Evolutionary conservation across 1,140 invertebrate species (phyloP).

Genomic region (Eufriesea mexicana): DNA sequence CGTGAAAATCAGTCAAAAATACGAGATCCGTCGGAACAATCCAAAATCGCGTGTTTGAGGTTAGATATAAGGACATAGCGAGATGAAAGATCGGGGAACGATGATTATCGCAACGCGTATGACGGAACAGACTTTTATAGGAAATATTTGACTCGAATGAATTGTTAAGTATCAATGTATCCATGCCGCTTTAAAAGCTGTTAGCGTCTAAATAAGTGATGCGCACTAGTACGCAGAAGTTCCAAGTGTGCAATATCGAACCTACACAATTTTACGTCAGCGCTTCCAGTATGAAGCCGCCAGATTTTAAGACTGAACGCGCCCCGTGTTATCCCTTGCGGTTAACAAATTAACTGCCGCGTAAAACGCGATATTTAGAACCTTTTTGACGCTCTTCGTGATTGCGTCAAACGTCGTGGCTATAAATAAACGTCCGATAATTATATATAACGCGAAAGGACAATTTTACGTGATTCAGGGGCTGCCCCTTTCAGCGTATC

Average conservation of each 20-base stretch:
- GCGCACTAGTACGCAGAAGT: neutral
- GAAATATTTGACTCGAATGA: neutral
- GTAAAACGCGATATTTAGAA: neutral
- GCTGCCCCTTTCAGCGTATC: fast-evolving
- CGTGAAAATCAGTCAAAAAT: too few species aligned
- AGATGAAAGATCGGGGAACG: neutral
- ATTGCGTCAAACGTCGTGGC: neutral
- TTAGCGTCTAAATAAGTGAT: slow-evolving; percentile 28
- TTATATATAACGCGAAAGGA: too few species aligned
- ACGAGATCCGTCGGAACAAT: too few species aligned
- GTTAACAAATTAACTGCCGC: slow-evolving; percentile 10
- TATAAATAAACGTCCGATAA: neutral
- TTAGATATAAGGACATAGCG: too few species aligned
- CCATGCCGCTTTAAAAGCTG: neutral
- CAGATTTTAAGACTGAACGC: slow-evolving; percentile 22
- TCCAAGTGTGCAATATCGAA: slow-evolving; percentile 6
- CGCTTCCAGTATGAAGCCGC: neutral
- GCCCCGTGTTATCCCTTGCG: neutral
- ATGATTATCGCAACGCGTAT: neutral
- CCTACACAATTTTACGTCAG: slow-evolving; percentile 23
- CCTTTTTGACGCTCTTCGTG: neutral
- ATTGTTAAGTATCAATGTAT: neutral
- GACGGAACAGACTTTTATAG: neutral
- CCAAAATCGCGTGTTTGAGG: too few species aligned
- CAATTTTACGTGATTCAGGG: too few species aligned